These are phyloP conservation scores for Bos indicus DNA, from an alignment of 2,113 vertebrate genomes.

Conservation along the genomic window DNA sequence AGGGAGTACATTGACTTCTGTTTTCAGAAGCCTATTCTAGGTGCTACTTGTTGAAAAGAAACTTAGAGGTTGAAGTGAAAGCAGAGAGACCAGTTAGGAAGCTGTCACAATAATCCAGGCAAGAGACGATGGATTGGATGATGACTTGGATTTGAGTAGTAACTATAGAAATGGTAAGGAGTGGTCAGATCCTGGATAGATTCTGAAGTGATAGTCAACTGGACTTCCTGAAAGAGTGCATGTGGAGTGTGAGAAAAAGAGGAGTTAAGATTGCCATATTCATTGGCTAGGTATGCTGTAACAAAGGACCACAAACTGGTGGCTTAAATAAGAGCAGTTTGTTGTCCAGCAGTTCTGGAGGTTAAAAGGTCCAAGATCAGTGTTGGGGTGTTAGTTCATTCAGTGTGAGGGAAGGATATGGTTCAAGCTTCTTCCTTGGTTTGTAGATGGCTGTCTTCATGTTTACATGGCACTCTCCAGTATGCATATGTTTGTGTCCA, in stretches of 20 bases:
- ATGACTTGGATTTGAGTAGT: too few relatives aligned
- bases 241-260: not conserved
- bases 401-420: not conserved
- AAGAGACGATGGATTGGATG: not conserved
- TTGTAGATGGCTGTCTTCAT: not conserved
- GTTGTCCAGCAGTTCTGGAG: not conserved
- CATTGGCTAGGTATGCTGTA: not conserved
- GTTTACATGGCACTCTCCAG: not conserved
- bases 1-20: not conserved
- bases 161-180: not conserved
- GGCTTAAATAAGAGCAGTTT: not conserved
- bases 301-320: not conserved
- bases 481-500: not conserved
- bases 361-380: not conserved
- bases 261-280: not conserved
- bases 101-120: not conserved
- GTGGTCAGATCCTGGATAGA: not conserved
- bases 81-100: not conserved
- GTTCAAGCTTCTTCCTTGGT: not conserved
- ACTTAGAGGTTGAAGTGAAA: not conserved
- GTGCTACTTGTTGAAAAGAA: not conserved
- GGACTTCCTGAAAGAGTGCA: not conserved
- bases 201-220: not conserved
- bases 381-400: not conserved
- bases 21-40: not conserved